Evolutionary conservation across 2,888 invertebrate species (phyloP).

Genomic region (Belgica antarctica): DNA sequence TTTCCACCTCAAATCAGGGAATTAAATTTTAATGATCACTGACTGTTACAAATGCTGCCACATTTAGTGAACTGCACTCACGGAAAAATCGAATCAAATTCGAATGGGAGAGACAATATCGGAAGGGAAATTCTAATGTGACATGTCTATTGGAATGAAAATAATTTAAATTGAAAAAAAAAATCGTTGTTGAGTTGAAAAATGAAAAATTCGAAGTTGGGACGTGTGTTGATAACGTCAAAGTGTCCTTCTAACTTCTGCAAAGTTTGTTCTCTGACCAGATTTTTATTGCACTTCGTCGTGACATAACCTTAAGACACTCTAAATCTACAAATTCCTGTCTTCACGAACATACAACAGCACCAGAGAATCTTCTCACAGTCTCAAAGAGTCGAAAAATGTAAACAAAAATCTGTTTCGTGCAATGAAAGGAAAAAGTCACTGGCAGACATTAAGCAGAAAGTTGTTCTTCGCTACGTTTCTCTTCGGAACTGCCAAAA

Average conservation of each 20-base stretch:
- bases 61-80: too few species aligned
- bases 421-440: slow-evolving; percentile 41
- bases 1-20: neutral
- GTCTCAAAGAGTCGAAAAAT: neutral
- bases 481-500: too few species aligned
- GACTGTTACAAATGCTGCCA: neutral
- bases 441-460: slow-evolving; percentile 33
- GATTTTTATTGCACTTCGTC: too few species aligned
- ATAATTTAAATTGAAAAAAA: slow-evolving; percentile 44
- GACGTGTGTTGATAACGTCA: too few species aligned
- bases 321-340: neutral
- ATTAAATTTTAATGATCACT: slow-evolving; percentile 12
- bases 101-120: neutral
- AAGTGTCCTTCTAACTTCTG: too few species aligned
- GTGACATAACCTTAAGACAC: too few species aligned
- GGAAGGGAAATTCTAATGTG: slow-evolving; percentile 36
- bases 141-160: slow-evolving; percentile 44
- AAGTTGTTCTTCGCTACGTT: slow-evolving; percentile 26
- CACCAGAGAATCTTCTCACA: neutral
- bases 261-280: too few species aligned
- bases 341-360: neutral
- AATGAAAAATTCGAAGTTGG: slow-evolving; percentile 6
- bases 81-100: neutral
- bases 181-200: slow-evolving; percentile 11
- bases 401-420: slow-evolving; percentile 30